Base-by-base conservation (phyloP, 1,140 invertebrate genomes). In the Caenorhabditis inopinata region DNA sequence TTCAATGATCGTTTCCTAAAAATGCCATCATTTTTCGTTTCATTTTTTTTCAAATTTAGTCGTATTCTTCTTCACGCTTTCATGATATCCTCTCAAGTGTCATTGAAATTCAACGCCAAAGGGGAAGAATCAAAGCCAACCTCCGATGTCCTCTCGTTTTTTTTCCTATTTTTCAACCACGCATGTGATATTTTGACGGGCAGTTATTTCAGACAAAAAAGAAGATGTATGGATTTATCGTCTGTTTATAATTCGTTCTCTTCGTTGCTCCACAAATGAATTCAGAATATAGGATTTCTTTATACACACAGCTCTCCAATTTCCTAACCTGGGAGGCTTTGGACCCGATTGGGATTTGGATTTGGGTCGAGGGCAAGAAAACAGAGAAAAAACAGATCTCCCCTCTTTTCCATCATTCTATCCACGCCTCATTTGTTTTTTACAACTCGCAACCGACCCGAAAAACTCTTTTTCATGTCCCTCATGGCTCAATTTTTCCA, bases 271-370 rank as follows among this genome's bases (percentile, higher is more conserved):
- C n/a, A 68, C 58, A 11, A 68, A 68, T 38, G 32, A 68, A 68
- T 68, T 68, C 58, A 68, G 58, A 68, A 68, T 68, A 68, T 68
- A 68, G 32, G 32, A 68, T 68, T 68, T 68, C 58, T 68, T 68
- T 68, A 68, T 68, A 68, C 58, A 68, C 58, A 68, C 58, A 68
- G 32, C 58, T 68, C 58, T 68, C 58, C 58, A 68, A 68, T 68
- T 68, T 68, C 58, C 32, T 42, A 68, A 68, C 58, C 58, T 68
- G 58, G 58, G 58, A 68, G 58, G 32, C 58, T 68, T 11, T 7
- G 27, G 25, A 42, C 38, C 32, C n/a, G 32, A 42, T 21, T 18
- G 32, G 58, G 25, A 32, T 68, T 68, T 68, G 32, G 58, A 68
- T 68, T 68, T 68, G 58, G 58, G 58, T 68, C 58, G 58, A n/a